Base-by-base conservation (phyloP, 64 coral and sea anemone species). In the Actinia tenebrosa region DNA sequence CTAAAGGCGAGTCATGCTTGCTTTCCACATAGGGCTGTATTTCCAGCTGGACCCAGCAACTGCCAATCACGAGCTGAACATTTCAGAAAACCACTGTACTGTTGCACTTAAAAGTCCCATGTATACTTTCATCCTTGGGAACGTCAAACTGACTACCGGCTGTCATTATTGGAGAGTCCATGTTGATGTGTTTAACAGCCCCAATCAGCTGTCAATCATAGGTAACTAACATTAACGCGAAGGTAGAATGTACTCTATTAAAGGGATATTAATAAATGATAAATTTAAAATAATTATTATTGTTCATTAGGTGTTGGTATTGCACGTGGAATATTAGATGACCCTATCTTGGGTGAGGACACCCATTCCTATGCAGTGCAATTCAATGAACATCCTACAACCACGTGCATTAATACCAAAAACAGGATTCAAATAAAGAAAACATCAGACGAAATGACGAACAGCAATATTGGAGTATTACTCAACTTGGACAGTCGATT, bases 121-220 rank as follows among this genome's bases (percentile, higher is more conserved):
- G 58, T 97, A 97, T 71, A 89, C 91, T 5, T 97, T 93, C 26
- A 97, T 97, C 45, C 60, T 97, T 68, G 94, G 94, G 0, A 93
- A 97, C 43, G 91, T 93, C 1, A 93, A 97, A n/a, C 44, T 97
- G 37, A 80, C 86, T 9, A 88, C 88, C 16, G 94, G 91, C 15
- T 93, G 91, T 63, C 94, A 97, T 87, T 97, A 97, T 27, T 97
- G 94, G 94, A 97, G 94, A 60, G 83, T 97, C 16, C 91, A 93
- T 46, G 91, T 93, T 53, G 94, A 97, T 91, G 91, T 92, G 55
- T 97, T 97, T 37, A 97, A 80, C 75, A 90, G 91, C n/a, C 91
- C 91, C 9, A 97, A 97, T 61, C 82, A 88, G 50, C 88, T 97
- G 15, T 97, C 94, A 23, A 93, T 97, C 16, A 93, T 97, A 43